Base-by-base conservation (phyloP, 30 jellyfish, hydroid and myxozoan species). In the Nemopilema nomurai region DNA sequence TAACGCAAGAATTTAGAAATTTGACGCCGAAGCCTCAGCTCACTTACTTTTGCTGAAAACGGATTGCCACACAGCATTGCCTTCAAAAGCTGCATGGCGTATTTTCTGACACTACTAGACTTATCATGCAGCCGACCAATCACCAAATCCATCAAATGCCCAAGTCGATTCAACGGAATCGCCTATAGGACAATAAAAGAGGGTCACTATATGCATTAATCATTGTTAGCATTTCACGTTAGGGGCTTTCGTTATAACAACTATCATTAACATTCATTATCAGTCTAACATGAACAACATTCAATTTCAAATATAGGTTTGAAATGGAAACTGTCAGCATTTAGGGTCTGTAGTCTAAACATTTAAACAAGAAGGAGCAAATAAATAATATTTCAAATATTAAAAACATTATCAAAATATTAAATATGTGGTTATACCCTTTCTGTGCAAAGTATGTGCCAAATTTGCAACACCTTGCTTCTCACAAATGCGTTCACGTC, bases 401-500 rank as follows among this genome's bases (percentile, higher is more conserved):
- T 41, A 41, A 3, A 41, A 41, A 41, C 57, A 41, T 3, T 41
- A 41, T 41, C 57, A 3, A 41, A 6, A 13, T 3, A 41, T 41
- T 6, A 41, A 13, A 41, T 41, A n/a, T n/a, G n/a, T n/a, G n/a
- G n/a, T n/a, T n/a, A n/a, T 31, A 87, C 99, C 99, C 88, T 90
- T 80, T 90, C 94, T 6, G 77, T 89, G 86, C 97, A 87, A 25
- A 95, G 82, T 24, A 49, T 83, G 23, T 72, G 91, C 99, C 99
- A 94, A 19, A 94, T 90, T 62, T 94, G 99, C 66, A 94, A 66
- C 16, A 70, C 96, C 76, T 87, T 89, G 52, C 96, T 80, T 71
- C 99, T 91, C 1, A 94, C 99, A 90, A 85, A 94, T 6, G 99
- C 97, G 79, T 90, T 90, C 21, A 86, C 94, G 69, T 94, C 99